These are phyloP conservation scores for Momotus momota DNA, from an alignment of 2,797 vertebrate genomes.

Conservation along the genomic window DNA sequence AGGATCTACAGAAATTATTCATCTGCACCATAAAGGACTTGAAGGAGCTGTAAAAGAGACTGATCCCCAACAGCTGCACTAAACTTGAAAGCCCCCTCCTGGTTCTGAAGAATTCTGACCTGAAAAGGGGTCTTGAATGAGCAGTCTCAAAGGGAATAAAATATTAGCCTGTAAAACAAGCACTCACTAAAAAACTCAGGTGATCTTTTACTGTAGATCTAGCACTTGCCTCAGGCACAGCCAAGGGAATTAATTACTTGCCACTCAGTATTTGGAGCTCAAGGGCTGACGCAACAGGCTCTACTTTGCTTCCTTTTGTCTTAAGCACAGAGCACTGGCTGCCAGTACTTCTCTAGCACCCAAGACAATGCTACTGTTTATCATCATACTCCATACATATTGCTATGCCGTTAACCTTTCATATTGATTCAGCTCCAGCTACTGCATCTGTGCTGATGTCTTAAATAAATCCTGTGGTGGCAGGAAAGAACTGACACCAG, in stretches of 20 bases:
- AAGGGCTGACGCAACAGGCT: background rate
- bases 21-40: constrained; percentile 67
- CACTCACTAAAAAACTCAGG: constrained; percentile 47
- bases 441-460: background rate
- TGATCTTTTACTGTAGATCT: constrained; percentile 65
- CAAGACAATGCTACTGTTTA: background rate
- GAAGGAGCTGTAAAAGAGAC: constrained; percentile 57
- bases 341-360: background rate
- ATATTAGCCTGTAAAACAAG: constrained; percentile 59
- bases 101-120: constrained; percentile 65
- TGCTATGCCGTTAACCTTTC: background rate
- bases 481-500: background rate
- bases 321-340: background rate
- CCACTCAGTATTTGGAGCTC: background rate
- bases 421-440: background rate
- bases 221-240: constrained; percentile 41
- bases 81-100: constrained; percentile 61
- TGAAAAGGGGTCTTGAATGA: constrained; percentile 49
- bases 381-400: rapidly evolving
- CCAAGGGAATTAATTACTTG: constrained; percentile 1
- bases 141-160: constrained; percentile 64
- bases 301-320: background rate
- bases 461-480: background rate
- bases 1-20: constrained; percentile 26
- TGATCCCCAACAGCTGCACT: constrained; percentile 51